Evolutionary conservation across 1,140 invertebrate species (phyloP).

Genomic region (Pogonognathellus flavescens): DNA sequence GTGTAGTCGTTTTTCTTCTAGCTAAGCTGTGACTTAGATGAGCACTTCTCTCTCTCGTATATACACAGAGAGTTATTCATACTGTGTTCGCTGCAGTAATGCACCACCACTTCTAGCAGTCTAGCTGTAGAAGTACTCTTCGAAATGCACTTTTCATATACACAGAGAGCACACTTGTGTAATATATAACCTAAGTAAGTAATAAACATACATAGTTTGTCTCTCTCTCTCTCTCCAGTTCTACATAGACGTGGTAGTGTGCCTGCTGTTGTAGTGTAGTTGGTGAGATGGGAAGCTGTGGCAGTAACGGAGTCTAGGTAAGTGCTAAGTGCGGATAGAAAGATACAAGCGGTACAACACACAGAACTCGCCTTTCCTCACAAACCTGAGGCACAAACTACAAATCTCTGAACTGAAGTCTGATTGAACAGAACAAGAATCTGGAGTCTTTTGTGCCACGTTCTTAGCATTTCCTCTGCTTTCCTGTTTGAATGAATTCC

Average conservation of each 20-base stretch:
- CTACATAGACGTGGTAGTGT: background rate
- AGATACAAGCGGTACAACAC: background rate
- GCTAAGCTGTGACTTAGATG: too few relatives aligned
- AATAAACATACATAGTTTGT: background rate
- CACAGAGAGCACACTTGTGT: too few relatives aligned
- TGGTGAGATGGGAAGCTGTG: background rate
- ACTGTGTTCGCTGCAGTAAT: too few relatives aligned
- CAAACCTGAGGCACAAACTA: slow-evolving; percentile 27
- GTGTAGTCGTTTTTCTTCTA: too few relatives aligned
- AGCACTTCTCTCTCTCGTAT: too few relatives aligned
- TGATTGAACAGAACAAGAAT: slow-evolving; percentile 49
- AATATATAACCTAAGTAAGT: too few relatives aligned
- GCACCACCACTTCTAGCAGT: too few relatives aligned
- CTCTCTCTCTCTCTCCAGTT: background rate
- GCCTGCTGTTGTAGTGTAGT: background rate
- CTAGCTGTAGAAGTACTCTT: too few relatives aligned
- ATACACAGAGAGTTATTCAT: too few relatives aligned
- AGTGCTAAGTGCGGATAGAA: background rate
- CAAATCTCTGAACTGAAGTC: slow-evolving; percentile 44
- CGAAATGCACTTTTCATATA: too few relatives aligned
- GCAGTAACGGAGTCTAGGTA: background rate
- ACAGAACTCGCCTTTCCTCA: slow-evolving; percentile 9
- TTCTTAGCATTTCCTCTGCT: slow-evolving; percentile 42
- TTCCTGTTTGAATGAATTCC: slow-evolving; percentile 21
- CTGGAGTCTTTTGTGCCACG: slow-evolving; percentile 38